These are phyloP conservation scores for Mactra quadrangularis DNA, from an alignment of 1,140 invertebrate species.

Conservation along the genomic window DNA sequence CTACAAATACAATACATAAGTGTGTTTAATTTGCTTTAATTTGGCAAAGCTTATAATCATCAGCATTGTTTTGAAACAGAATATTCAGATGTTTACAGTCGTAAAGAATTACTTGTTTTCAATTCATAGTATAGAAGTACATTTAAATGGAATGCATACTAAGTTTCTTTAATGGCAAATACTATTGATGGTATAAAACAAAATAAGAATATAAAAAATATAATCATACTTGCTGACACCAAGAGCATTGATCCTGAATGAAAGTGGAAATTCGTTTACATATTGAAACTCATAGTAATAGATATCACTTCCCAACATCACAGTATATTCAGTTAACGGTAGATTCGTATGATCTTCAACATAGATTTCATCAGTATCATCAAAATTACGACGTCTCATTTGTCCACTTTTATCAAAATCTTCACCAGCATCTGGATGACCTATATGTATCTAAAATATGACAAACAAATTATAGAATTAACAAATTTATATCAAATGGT, in stretches of 20 bases:
- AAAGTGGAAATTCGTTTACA: not conserved
- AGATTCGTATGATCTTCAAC: not conserved
- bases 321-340: not conserved
- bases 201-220: not conserved
- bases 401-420: slow-evolving; percentile 14
- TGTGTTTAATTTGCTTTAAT: too few species aligned
- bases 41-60: too few species aligned
- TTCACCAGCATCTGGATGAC: not conserved
- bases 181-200: not conserved
- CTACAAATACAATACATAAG: slow-evolving; percentile 6
- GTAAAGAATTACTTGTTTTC: too few species aligned
- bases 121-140: too few species aligned
- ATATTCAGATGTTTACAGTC: too few species aligned
- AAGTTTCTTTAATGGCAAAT: too few species aligned
- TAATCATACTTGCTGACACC: slow-evolving; percentile 11
- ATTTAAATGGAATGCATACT: too few species aligned
- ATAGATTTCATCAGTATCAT: not conserved
- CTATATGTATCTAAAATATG: not conserved
- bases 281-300: slow-evolving; percentile 47
- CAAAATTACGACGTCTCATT: slow-evolving; percentile 20
- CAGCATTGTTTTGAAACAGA: too few species aligned
- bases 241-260: not conserved
- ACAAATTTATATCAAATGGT: not conserved
- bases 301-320: slow-evolving; percentile 9
- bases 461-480: not conserved